Evolutionary conservation across 2,888 invertebrate species (phyloP).

Genomic region (Synergus umbraculus): DNA sequence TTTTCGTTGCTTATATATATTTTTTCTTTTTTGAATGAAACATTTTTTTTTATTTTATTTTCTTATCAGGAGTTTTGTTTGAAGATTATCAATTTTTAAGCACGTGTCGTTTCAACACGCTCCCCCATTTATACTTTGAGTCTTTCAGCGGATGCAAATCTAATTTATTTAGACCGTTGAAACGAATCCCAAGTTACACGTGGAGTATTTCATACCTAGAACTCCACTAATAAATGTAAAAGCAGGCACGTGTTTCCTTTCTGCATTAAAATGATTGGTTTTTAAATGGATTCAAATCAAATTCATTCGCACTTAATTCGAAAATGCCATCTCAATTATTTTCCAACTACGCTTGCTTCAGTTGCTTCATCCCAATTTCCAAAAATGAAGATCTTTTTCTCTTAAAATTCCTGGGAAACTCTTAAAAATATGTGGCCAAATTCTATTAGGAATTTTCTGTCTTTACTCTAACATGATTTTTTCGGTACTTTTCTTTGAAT

Average conservation of each 20-base stretch:
- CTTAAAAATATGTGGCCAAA: neutral
- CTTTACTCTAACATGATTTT: neutral
- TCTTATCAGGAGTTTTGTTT: neutral
- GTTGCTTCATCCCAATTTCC: neutral
- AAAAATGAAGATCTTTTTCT: neutral
- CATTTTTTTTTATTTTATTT: neutral
- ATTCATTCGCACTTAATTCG: conserved; percentile 11
- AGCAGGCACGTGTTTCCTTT: conserved; percentile 22
- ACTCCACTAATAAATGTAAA: conserved; percentile 27
- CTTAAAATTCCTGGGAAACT: neutral
- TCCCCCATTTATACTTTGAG: conserved; percentile 10
- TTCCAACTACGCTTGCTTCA: neutral
- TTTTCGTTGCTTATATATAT: too few species aligned
- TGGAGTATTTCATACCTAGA: conserved; percentile 26
- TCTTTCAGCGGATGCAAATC: conserved; percentile 37
- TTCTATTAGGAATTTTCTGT: neutral
- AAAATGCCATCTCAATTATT: neutral
- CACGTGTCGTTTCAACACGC: conserved; percentile 21
- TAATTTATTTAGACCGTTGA: conserved; percentile 33
- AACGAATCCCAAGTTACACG: conserved; percentile 37
- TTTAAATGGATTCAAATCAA: conserved; percentile 8
- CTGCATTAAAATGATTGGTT: conserved; percentile 17
- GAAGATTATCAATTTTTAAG: conserved; percentile 9
- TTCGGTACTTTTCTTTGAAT: neutral
- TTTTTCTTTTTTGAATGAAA: neutral